Evolutionary conservation across 2,113 vertebrate species (phyloP), one percentile per base, ranked within the genome.

Genomic region (Eclectus roratus): DNA sequence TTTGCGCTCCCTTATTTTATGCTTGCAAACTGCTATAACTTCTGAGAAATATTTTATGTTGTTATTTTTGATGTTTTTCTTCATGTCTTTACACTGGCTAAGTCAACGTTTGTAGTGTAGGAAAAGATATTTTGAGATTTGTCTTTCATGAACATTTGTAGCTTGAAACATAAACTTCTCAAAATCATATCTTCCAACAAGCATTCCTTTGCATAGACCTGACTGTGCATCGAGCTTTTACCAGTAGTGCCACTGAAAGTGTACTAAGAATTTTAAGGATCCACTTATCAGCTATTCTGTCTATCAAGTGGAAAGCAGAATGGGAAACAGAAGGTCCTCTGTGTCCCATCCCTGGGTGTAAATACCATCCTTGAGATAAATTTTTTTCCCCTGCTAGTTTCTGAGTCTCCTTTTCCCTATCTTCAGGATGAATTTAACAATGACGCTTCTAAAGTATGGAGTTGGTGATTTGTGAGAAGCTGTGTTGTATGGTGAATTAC

Each of bases 351-450:
- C 33, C 3, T 72, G 68, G 21, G 29, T 17, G 2, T 70, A 79
- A 77, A 92, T 87, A 41, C 35, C 20, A 24, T 60, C 33, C 33
- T 52, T 71, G 55, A 86, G 56, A 80, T 53, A 77, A 41, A 21
- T 56, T 89, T 86, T 86, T 50, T 50, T 17, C 8, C 19, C 27
- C 39, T 55, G 20, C 23, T 79, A 33, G 47, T 82, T 95, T 90
- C 52, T 90, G 21, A 77, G 21, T 80, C 17, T 85, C 33, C 43
- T 84, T 76, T 24, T 53, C 39, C 14, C 28, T 88, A 0, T 63
- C 31, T 93, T 65, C 55, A 80, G 79, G 24, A 15, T 70, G 71
- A 95, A 72, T 92, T 96, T 87, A 69, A 69, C 37, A 93, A 37
- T 41, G 47, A 55, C 10, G 47, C 41, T 49, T 94, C 73, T 64